A percentile compares a stretch with the other conserved stretches of the same genome.
Conservation (phyloP, 2,888 invertebrate genomes). For the Eristalis arbustorum region DNA sequence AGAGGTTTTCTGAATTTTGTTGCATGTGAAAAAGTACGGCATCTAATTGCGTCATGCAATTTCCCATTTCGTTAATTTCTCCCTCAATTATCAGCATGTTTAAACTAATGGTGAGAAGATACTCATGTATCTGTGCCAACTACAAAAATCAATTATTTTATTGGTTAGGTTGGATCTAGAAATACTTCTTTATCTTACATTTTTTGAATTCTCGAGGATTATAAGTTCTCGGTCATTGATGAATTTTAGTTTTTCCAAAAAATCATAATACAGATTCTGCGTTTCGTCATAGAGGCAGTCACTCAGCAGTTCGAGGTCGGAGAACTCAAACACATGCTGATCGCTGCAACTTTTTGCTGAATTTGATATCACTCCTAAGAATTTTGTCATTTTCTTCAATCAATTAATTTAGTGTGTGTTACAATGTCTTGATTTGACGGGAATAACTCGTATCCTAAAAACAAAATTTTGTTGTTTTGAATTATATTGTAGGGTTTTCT, state of each 20-base stretch:
- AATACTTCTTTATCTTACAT: not conserved
- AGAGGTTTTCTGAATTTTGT: not conserved
- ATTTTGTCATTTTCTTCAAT: conserved; percentile 54
- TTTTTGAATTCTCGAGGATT: conserved; percentile 15
- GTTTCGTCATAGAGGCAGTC: conserved; percentile 69
- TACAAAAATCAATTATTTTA: not conserved
- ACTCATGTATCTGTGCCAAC: conserved; percentile 21
- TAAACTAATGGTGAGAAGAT: not conserved
- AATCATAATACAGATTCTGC: conserved; percentile 68
- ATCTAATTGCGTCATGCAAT: conserved; percentile 23
- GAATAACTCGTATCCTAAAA: not conserved
- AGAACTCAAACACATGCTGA: conserved; percentile 57
- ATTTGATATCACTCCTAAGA: conserved; percentile 63
- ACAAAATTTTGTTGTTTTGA: not conserved
- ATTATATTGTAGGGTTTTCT: too few relatives aligned
- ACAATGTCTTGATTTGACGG: not conserved
- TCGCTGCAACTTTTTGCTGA: conserved; percentile 3
- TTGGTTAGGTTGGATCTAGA: not conserved
- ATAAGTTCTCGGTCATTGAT: conserved; percentile 66
- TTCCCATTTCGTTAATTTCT: not conserved
- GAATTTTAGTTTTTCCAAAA: conserved; percentile 68
- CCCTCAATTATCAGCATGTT: conserved; percentile 5
- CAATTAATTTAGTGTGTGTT: not conserved
- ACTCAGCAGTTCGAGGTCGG: conserved; percentile 71
- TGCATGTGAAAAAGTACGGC: not conserved